A percentile compares a stretch with the other conserved stretches of the same genome.
Conservation (phyloP, 2,797 vertebrate species). For the Phoebastria nigripes region DNA sequence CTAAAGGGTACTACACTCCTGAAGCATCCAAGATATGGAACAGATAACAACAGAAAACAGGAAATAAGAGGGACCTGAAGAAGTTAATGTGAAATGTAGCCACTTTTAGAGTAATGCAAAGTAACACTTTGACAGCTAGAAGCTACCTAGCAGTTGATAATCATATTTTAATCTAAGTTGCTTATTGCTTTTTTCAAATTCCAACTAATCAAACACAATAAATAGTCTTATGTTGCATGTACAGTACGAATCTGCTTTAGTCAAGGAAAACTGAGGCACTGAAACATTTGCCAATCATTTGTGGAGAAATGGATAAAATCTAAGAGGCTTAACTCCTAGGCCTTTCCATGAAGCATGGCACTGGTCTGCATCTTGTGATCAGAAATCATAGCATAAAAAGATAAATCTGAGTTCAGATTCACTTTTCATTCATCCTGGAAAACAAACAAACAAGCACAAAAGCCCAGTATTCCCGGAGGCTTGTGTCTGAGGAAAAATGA, state of each 20-base stretch:
- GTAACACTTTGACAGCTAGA: background rate
- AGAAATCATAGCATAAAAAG: background rate
- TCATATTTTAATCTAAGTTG: background rate
- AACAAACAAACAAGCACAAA: background rate
- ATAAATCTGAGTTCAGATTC: background rate
- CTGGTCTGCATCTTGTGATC: background rate
- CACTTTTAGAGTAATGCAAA: background rate
- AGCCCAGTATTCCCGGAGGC: background rate
- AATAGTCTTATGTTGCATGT: accelerated
- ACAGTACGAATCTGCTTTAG: background rate
- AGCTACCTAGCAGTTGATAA: background rate
- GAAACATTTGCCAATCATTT: background rate
- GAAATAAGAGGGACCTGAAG: background rate
- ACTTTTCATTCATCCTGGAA: background rate
- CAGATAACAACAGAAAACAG: background rate
- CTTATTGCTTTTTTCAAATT: background rate
- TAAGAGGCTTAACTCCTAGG: background rate
- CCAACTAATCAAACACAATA: background rate
- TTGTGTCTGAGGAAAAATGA: background rate
- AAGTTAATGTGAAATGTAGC: background rate
- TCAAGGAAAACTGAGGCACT: background rate
- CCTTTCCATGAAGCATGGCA: background rate
- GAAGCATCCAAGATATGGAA: background rate
- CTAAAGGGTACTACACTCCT: too few species aligned
- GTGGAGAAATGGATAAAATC: background rate